These are phyloP conservation scores for Machaerirhynchus nigripectus DNA, from an alignment of 2,113 vertebrate species.

Conservation along the genomic window DNA sequence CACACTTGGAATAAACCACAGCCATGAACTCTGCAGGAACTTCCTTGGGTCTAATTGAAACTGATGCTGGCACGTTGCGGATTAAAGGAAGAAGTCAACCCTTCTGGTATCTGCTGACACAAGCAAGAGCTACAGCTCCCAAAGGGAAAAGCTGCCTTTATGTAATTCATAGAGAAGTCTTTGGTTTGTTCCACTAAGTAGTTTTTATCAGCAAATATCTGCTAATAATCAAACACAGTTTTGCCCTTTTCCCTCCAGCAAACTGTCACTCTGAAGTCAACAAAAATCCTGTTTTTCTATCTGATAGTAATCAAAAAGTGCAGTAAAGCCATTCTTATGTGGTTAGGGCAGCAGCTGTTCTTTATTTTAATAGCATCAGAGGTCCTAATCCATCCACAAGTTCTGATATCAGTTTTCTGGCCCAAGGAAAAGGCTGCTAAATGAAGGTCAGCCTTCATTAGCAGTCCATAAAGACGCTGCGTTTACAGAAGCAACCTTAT, in stretches of 20 bases:
- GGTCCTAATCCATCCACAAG: constrained; percentile 34
- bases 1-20: not conserved
- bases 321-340: constrained; percentile 52
- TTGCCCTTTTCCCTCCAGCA: not conserved
- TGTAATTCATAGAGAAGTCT: not conserved
- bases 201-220: not conserved
- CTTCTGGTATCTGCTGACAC: not conserved
- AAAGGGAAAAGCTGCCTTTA: not conserved
- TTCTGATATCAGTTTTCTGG: constrained; percentile 47
- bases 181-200: not conserved
- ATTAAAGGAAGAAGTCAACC: not conserved
- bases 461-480: not conserved
- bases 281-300: not conserved
- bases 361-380: constrained; percentile 46
- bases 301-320: constrained; percentile 39
- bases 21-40: not conserved
- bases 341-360: constrained; percentile 53
- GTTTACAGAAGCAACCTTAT: not conserved
- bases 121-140: not conserved
- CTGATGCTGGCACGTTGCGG: not conserved
- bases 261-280: not conserved
- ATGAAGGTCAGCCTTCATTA: constrained; percentile 40
- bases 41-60: not conserved
- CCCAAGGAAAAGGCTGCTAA: constrained; percentile 32
- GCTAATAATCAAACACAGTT: not conserved